phyloP scores from a whole-genome alignment of 53 echinoderm and acorn worm genomes.

The Holothuria leucospilota region DNA sequence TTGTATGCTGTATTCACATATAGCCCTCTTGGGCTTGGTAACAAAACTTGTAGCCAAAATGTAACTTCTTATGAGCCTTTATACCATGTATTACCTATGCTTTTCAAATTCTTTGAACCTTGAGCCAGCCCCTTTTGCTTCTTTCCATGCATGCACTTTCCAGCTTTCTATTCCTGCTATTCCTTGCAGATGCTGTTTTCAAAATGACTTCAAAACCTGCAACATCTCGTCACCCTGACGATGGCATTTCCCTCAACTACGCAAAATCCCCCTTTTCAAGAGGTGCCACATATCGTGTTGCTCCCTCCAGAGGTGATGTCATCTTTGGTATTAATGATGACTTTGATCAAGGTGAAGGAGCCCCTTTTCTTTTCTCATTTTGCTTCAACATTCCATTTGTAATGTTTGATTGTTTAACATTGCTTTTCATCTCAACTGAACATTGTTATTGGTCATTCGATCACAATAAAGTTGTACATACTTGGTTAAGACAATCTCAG shows the following conservation, averaged over 20 bases:
- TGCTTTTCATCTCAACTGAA: no score
- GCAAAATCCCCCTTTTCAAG: slow-evolving; percentile 80
- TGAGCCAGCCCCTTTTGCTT: not conserved
- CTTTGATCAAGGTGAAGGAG: slow-evolving; percentile 86
- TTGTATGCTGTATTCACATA: no score
- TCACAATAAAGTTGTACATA: no score
- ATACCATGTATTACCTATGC: not conserved
- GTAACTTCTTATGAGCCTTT: not conserved
- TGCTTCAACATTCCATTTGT: no score
- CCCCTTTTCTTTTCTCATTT: not conserved
- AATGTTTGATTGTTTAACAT: no score
- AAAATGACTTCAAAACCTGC: slow-evolving; percentile 43
- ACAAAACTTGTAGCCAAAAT: no score
- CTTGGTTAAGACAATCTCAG: no score
- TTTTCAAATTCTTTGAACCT: not conserved
- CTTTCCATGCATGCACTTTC: slow-evolving; percentile 1
- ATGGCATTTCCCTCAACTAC: slow-evolving; percentile 64
- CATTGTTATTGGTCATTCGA: no score
- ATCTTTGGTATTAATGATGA: slow-evolving; percentile 82
- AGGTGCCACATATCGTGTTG: slow-evolving; percentile 85
- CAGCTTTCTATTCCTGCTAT: not conserved
- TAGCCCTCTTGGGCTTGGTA: no score
- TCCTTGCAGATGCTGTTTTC: slow-evolving; percentile 86
- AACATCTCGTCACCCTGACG: slow-evolving; percentile 76
- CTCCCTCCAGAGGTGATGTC: slow-evolving; percentile 85